These are phyloP conservation scores for Herpailurus yagouaroundi DNA, from an alignment of 2,113 vertebrate genomes.

Conservation along the genomic window DNA sequence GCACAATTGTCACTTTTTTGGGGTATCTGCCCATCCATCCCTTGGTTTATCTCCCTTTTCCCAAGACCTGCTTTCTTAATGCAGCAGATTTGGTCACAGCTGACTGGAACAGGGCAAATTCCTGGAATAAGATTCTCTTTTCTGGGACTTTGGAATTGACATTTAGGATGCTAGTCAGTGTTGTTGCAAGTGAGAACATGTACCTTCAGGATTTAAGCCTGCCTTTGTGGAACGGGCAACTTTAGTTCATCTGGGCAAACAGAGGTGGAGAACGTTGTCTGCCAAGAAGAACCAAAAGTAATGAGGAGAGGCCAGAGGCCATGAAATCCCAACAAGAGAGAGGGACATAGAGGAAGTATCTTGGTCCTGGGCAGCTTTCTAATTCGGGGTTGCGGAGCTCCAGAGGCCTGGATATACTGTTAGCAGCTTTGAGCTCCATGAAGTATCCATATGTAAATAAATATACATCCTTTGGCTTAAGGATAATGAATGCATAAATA, in stretches of 20 bases:
- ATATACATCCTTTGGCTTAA: not conserved
- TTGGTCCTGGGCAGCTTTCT: not conserved
- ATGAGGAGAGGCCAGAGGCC: not conserved
- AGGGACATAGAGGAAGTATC: not conserved
- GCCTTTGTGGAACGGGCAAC: not conserved
- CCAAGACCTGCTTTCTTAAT: not conserved
- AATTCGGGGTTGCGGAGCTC: not conserved
- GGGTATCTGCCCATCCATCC: not conserved
- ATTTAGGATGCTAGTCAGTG: not conserved
- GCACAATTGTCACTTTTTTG: not conserved
- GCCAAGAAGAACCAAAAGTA: not conserved
- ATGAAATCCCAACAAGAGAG: not conserved
- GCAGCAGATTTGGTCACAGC: not conserved
- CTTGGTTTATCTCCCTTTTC: not conserved
- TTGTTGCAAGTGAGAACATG: not conserved
- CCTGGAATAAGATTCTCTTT: not conserved
- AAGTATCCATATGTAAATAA: not conserved
- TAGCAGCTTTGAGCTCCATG: not conserved
- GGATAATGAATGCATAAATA: not conserved
- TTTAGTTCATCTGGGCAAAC: not conserved
- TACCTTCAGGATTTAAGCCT: not conserved
- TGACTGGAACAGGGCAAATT: not conserved
- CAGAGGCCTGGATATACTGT: not conserved
- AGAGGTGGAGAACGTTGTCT: not conserved
- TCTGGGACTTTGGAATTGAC: not conserved